Evolutionary conservation across 30 jellyfish, hydroid and myxozoan species (phyloP).

Genomic region (Turritopsis rubra): DNA sequence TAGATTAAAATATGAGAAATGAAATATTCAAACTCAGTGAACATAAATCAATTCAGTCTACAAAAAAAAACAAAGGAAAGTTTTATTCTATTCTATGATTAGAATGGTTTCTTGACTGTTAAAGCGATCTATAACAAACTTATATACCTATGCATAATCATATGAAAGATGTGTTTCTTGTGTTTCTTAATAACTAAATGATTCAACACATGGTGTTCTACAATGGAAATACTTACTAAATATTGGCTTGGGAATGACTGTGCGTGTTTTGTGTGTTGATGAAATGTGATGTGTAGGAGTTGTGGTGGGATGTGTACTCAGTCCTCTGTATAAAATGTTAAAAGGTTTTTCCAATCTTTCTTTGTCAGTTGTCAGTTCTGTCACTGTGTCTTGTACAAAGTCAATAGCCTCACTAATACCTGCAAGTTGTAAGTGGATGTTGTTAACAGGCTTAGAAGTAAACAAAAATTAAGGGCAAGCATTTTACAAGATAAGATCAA

Average conservation of each 20-base stretch:
- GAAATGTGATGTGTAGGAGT: conserved; percentile 56
- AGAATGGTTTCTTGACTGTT: not conserved
- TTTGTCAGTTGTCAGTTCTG: conserved; percentile 33
- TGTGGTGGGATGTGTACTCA: conserved; percentile 60
- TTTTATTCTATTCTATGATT: not conserved
- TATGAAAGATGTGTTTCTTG: not conserved
- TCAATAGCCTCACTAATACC: conserved; percentile 36
- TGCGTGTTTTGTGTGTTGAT: conserved; percentile 54
- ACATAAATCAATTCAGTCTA: too few species aligned
- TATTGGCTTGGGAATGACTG: conserved; percentile 76
- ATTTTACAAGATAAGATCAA: too few species aligned
- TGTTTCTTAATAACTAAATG: too few species aligned
- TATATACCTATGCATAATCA: not conserved
- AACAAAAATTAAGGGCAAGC: too few species aligned
- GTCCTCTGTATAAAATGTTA: conserved; percentile 24
- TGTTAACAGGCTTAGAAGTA: not conserved
- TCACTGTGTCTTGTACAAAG: conserved; percentile 34
- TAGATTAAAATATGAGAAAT: too few species aligned
- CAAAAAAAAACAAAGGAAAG: too few species aligned
- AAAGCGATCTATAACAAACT: not conserved
- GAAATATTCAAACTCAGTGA: not conserved
- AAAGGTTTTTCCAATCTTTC: conserved; percentile 20
- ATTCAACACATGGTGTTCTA: too few species aligned
- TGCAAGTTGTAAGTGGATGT: not conserved
- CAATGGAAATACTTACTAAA: conserved; percentile 38